phyloP scores from a whole-genome alignment of 2,888 invertebrate genomes.

The Tiphia femorata region DNA sequence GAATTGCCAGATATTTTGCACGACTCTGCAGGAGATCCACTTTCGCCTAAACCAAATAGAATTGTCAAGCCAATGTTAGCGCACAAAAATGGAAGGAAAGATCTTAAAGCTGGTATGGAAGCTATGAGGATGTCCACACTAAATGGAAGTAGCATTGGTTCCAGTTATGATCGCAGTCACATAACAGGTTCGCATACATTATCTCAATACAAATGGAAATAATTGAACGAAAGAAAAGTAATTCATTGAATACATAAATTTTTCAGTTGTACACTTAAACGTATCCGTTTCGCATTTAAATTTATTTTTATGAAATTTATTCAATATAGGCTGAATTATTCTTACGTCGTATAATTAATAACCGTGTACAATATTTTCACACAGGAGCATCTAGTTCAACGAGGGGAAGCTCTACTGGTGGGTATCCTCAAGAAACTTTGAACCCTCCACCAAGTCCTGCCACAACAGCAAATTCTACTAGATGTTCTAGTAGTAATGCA shows the following conservation, averaged over 20 bases:
- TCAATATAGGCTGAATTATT: neutral
- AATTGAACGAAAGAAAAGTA: neutral
- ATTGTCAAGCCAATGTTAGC: slow-evolving; percentile 65
- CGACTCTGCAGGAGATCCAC: slow-evolving; percentile 77
- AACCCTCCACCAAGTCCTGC: slow-evolving; percentile 95
- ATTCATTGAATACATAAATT: no score
- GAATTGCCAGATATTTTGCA: slow-evolving; percentile 72
- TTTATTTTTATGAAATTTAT: neutral
- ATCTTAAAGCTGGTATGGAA: slow-evolving; percentile 66
- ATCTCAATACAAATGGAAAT: neutral
- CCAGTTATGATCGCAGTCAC: slow-evolving; percentile 79
- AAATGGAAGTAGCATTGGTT: slow-evolving; percentile 74
- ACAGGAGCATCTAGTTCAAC: slow-evolving; percentile 77
- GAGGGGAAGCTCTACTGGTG: slow-evolving; percentile 73
- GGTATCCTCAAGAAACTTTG: slow-evolving; percentile 86
- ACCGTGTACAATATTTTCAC: no score
- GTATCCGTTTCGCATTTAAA: neutral
- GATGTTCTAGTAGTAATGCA: slow-evolving; percentile 71
- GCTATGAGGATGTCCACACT: slow-evolving; percentile 77
- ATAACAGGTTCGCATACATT: slow-evolving; percentile 77
- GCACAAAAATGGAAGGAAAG: slow-evolving; percentile 65
- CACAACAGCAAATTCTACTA: slow-evolving; percentile 76
- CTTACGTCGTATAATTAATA: neutral
- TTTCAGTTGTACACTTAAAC: no score
- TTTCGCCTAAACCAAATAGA: slow-evolving; percentile 72